phyloP scores from a whole-genome alignment of 2,797 vertebrate genomes.

The Enteromius viviparus region DNA sequence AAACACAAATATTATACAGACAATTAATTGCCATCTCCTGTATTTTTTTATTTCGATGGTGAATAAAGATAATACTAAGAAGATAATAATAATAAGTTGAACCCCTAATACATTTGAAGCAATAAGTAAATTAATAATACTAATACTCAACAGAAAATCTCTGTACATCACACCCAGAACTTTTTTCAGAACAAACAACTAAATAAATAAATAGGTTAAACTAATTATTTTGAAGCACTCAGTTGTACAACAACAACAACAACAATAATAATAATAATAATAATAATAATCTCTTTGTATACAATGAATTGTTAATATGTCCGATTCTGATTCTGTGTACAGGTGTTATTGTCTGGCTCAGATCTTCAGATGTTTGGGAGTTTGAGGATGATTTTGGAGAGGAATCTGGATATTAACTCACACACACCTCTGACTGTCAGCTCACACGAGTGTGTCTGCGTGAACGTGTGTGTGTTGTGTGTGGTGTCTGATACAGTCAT shows the following conservation, averaged over 20 bases:
- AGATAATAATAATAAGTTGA: too few species aligned
- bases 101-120: not conserved
- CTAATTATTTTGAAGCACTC: not conserved
- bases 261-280: not conserved
- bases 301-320: not conserved
- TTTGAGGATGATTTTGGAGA: slow-evolving; percentile 29
- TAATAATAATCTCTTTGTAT: not conserved
- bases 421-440: slow-evolving; percentile 49
- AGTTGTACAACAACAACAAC: not conserved
- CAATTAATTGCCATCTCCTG: too few species aligned
- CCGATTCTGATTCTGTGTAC: not conserved
- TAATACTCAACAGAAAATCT: not conserved
- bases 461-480: slow-evolving; percentile 64
- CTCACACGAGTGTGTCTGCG: slow-evolving; percentile 22
- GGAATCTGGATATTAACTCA: slow-evolving; percentile 13
- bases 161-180: not conserved
- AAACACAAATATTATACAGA: too few species aligned
- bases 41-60: too few species aligned
- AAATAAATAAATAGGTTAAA: not conserved
- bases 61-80: too few species aligned
- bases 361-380: not conserved
- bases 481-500: slow-evolving; percentile 78
- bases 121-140: not conserved
- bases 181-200: not conserved
- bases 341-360: slow-evolving; percentile 2